These are phyloP conservation scores for Athalia circularis DNA, from an alignment of 2,888 invertebrate species.

Conservation along the genomic window DNA sequence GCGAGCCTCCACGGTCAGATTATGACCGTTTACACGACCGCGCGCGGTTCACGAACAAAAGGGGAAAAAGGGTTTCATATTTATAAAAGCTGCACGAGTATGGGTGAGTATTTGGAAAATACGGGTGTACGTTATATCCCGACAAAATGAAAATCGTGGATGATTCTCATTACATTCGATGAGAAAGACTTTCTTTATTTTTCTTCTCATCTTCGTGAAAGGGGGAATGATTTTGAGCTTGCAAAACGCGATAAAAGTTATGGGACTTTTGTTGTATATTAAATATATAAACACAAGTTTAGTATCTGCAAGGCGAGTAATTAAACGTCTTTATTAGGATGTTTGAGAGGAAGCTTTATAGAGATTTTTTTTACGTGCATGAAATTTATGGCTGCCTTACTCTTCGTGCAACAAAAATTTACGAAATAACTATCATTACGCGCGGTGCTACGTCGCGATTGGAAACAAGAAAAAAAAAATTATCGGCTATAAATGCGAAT, in stretches of 20 bases:
- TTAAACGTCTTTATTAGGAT: slow-evolving; percentile 13
- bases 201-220: too few species aligned
- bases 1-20: slow-evolving; percentile 4
- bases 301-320: not conserved
- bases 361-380: not conserved
- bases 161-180: too few species aligned
- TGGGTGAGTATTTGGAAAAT: too few species aligned
- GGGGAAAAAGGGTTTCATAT: not conserved
- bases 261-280: slow-evolving; percentile 50
- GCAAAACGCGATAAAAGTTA: not conserved
- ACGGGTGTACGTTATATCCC: too few species aligned
- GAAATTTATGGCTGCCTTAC: not conserved
- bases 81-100: not conserved
- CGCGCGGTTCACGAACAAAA: slow-evolving; percentile 14
- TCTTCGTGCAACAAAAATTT: too few species aligned
- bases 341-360: slow-evolving; percentile 8
- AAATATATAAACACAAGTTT: slow-evolving; percentile 12
- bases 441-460: too few species aligned
- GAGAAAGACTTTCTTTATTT: too few species aligned
- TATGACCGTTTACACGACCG: slow-evolving; percentile 31
- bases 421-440: too few species aligned
- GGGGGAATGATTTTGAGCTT: too few species aligned
- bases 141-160: too few species aligned
- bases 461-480: too few species aligned
- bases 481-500: not conserved